A percentile compares a stretch with the other conserved stretches of the same genome.
Evolutionary conservation across 2,797 vertebrate species (phyloP).

Genomic region (Gymnoscopelus braueri): DNA sequence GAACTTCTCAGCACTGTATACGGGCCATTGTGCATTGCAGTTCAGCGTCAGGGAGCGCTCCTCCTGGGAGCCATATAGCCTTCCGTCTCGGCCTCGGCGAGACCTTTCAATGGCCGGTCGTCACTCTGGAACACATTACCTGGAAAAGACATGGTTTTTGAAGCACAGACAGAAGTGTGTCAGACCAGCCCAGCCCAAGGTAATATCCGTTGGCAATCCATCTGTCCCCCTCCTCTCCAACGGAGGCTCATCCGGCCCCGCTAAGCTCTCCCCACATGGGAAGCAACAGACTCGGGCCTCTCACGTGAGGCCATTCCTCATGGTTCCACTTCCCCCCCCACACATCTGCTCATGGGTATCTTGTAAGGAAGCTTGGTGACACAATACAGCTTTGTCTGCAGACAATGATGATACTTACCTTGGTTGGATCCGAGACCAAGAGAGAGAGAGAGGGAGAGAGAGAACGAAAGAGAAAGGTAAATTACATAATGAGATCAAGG

Average conservation of each 20-base stretch:
- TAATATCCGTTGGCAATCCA: conserved; percentile 42
- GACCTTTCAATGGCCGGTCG: conserved; percentile 27
- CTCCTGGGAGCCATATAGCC: conserved; percentile 42
- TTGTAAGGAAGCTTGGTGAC: conserved; percentile 17
- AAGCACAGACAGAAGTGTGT: conserved; percentile 40
- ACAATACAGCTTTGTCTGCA: conserved; percentile 34
- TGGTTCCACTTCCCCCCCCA: conserved; percentile 12
- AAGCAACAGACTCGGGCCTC: conserved; percentile 6
- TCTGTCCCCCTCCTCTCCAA: conserved; percentile 8
- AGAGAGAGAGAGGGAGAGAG: conserved; percentile 11
- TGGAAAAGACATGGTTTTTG: conserved; percentile 35
- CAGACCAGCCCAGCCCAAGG: conserved; percentile 29
- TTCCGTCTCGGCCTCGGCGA: conserved; percentile 21
- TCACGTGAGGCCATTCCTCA: conserved; percentile 9
- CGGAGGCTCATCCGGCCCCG: conserved; percentile 30
- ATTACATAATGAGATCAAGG: conserved; percentile 80
- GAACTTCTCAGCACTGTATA: conserved; percentile 30
- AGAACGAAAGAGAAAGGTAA: conserved; percentile 39
- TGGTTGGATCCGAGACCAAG: not conserved
- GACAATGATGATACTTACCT: conserved; percentile 49
- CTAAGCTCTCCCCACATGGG: conserved; percentile 33
- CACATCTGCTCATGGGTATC: conserved; percentile 4
- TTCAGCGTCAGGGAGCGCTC: conserved; percentile 8
- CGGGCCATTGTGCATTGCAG: conserved; percentile 24
- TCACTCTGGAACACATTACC: conserved; percentile 48